These are phyloP conservation scores for Mesorhabditis spiculigera DNA, from an alignment of 2,888 invertebrate genomes.

Conservation along the genomic window DNA sequence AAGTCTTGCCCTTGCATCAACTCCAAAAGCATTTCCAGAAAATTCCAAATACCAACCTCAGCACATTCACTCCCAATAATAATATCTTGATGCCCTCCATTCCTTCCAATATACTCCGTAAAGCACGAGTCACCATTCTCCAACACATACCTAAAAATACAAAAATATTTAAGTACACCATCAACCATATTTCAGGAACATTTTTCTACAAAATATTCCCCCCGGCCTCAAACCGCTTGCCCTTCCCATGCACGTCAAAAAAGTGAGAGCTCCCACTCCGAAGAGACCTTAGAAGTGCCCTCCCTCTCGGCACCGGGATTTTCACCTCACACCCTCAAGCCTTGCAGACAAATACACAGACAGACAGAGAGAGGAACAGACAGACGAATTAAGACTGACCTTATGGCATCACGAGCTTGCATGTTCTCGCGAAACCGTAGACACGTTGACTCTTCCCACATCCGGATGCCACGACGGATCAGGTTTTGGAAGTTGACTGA, in stretches of 20 bases:
- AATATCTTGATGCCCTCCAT: conserved; percentile 57
- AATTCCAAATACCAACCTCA: conserved; percentile 30
- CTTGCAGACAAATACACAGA: too few relatives aligned
- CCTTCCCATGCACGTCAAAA: too few relatives aligned
- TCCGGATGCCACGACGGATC: conserved; percentile 54
- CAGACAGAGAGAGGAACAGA: too few relatives aligned
- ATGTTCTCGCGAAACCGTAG: conserved; percentile 53
- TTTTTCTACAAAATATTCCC: too few relatives aligned
- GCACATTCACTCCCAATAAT: conserved; percentile 57
- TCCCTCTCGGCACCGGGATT: too few relatives aligned
- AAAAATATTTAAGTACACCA: background rate
- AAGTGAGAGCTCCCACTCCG: too few relatives aligned
- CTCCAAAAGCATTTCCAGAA: too few relatives aligned
- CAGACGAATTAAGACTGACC: background rate
- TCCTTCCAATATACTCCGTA: conserved; percentile 56
- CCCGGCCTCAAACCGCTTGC: too few relatives aligned
- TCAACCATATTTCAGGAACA: too few relatives aligned
- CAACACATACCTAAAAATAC: conserved; percentile 48
- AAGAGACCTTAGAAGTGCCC: too few relatives aligned
- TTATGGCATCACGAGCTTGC: conserved; percentile 29
- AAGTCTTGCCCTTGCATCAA: too few relatives aligned
- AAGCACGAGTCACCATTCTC: conserved; percentile 57
- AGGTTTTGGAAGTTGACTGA: conserved; percentile 56
- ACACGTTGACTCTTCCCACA: conserved; percentile 57
- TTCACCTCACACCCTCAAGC: too few relatives aligned